Percentiles rank a stretch among this genome's conserved stretches.
Conservation (phyloP, 2,113 vertebrate genomes). For the Camelus dromedarius region DNA sequence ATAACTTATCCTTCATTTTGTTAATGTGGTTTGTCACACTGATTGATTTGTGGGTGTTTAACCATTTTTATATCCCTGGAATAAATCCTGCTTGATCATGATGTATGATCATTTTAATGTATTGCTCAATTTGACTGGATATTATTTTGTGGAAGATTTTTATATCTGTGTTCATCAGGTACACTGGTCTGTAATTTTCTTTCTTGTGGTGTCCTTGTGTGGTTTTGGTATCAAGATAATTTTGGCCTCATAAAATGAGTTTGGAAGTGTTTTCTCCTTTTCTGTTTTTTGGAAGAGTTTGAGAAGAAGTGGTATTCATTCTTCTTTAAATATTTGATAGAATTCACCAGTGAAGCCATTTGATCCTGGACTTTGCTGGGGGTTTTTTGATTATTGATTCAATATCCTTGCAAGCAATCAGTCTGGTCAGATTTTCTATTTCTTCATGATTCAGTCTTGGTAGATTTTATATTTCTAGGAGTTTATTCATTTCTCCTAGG, state of each 20-base stretch:
- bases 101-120: background rate
- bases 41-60: background rate
- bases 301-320: background rate
- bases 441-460: background rate
- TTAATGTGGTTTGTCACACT: background rate
- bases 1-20: background rate
- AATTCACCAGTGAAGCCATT: background rate
- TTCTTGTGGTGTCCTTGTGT: background rate
- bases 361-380: background rate
- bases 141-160: background rate
- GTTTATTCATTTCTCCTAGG: background rate
- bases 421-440: background rate
- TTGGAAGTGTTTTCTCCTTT: background rate
- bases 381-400: background rate
- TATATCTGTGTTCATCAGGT: background rate
- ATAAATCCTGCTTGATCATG: background rate
- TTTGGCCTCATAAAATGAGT: background rate
- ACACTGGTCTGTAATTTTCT: background rate
- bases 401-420: background rate
- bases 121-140: background rate
- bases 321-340: background rate
- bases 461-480: background rate
- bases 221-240: background rate
- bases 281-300: background rate
- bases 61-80: background rate